Evolutionary conservation across 2,113 vertebrate genomes (phyloP).

Genomic region (Python bivittatus): DNA sequence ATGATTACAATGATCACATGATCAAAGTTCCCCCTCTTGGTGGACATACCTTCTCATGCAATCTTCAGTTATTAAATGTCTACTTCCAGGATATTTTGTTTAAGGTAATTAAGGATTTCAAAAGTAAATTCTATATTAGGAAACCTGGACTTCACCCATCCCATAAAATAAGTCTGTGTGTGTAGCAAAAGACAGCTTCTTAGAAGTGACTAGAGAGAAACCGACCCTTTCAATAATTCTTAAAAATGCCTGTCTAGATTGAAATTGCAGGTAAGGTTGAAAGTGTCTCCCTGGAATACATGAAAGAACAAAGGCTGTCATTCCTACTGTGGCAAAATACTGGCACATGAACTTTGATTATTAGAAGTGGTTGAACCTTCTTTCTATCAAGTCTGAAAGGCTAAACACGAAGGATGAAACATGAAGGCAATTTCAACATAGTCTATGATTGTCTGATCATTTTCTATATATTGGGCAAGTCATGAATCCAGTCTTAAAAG

Average conservation of each 20-base stretch:
- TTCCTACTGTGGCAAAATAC: not conserved
- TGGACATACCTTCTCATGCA: not conserved
- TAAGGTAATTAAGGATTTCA: not conserved
- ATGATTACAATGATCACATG: not conserved
- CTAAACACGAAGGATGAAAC: conserved; percentile 9
- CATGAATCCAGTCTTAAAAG: not conserved
- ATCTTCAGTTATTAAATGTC: not conserved
- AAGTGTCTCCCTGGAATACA: not conserved
- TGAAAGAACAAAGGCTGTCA: not conserved
- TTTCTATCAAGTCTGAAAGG: conserved; percentile 7
- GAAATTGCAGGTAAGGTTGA: not conserved
- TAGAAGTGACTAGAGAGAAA: not conserved
- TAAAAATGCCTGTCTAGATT: not conserved
- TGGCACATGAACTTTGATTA: not conserved
- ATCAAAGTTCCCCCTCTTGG: not conserved
- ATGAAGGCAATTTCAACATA: not conserved
- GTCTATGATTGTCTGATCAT: conserved; percentile 10
- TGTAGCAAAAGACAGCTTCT: not conserved
- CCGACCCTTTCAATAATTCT: not conserved
- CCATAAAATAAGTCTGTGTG: not conserved
- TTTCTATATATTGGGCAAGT: not conserved
- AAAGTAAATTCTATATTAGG: not conserved
- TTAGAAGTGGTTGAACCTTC: not conserved
- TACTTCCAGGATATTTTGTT: not conserved
- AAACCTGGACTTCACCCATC: not conserved